phyloP scores from a whole-genome alignment of 2,888 invertebrate genomes.

The Ormyrus thymus region DNA sequence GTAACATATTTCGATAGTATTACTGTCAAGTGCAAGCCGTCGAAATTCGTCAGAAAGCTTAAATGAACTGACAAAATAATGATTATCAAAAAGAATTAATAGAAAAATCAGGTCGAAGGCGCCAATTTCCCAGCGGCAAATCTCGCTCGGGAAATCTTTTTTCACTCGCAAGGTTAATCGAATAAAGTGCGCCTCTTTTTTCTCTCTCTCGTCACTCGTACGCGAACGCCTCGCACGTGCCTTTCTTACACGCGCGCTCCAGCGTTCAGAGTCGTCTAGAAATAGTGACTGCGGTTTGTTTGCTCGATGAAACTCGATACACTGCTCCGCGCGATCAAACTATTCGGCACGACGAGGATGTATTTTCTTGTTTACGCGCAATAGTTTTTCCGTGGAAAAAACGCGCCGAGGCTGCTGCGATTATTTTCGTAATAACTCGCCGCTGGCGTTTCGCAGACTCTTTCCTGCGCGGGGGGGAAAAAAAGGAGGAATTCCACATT shows the following conservation, averaged over 20 bases:
- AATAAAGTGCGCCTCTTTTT: conserved; percentile 28
- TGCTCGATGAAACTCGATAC: conserved; percentile 31
- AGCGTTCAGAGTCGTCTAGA: conserved; percentile 19
- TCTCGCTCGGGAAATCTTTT: conserved; percentile 24
- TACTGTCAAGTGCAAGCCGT: too few relatives aligned
- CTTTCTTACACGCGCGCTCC: background rate
- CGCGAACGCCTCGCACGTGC: too few relatives aligned
- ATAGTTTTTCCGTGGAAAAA: conserved; percentile 17
- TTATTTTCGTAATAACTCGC: conserved; percentile 15
- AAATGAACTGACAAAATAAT: too few relatives aligned
- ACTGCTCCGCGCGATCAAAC: conserved; percentile 18
- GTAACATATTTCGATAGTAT: too few relatives aligned
- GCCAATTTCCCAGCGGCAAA: background rate
- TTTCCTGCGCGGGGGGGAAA: background rate
- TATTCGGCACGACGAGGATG: conserved; percentile 3
- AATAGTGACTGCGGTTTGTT: conserved; percentile 38
- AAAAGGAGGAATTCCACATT: background rate
- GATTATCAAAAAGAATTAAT: too few relatives aligned
- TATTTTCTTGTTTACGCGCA: background rate
- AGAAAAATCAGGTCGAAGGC: background rate
- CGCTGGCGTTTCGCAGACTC: background rate
- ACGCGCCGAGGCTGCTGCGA: background rate
- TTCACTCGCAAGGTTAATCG: conserved; percentile 46
- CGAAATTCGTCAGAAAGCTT: too few relatives aligned
- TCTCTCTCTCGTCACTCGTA: background rate